Evolutionary conservation across 2,797 vertebrate genomes (phyloP).

Genomic region (Syngnathus acus): DNA sequence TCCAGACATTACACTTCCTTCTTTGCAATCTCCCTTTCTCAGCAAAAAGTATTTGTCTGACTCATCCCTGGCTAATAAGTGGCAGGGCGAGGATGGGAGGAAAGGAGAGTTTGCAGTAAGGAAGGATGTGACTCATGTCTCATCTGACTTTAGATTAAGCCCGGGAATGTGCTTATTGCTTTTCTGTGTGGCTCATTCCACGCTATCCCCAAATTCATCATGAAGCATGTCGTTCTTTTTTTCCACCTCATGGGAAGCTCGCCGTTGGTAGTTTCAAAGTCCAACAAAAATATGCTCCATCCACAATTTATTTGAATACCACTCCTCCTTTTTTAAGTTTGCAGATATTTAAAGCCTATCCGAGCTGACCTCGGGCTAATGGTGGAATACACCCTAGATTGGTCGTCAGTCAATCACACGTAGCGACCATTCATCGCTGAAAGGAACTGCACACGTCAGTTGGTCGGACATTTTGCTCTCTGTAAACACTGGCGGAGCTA

Average conservation of each 20-base stretch:
- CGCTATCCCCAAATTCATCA: background rate
- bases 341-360: background rate
- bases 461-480: too few species aligned
- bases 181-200: constrained; percentile 25
- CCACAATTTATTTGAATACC: background rate
- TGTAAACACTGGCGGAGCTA: too few species aligned
- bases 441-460: background rate
- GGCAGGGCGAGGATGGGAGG: constrained; percentile 26
- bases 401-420: background rate
- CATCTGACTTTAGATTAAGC: constrained; percentile 43
- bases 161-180: constrained; percentile 39
- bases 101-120: constrained; percentile 15
- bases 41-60: constrained; percentile 45
- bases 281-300: background rate
- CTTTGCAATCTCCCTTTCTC: constrained; percentile 22
- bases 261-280: background rate
- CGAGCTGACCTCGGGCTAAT: background rate
- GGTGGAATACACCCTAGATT: too few species aligned
- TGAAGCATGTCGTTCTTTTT: background rate
- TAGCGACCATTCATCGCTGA: background rate
- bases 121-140: constrained; percentile 50
- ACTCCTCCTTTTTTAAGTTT: background rate
- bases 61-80: constrained; percentile 54
- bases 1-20: constrained; percentile 1
- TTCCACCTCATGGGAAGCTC: background rate